phyloP scores from a whole-genome alignment of 1,140 invertebrate species.

The Drosophila teissieri region DNA sequence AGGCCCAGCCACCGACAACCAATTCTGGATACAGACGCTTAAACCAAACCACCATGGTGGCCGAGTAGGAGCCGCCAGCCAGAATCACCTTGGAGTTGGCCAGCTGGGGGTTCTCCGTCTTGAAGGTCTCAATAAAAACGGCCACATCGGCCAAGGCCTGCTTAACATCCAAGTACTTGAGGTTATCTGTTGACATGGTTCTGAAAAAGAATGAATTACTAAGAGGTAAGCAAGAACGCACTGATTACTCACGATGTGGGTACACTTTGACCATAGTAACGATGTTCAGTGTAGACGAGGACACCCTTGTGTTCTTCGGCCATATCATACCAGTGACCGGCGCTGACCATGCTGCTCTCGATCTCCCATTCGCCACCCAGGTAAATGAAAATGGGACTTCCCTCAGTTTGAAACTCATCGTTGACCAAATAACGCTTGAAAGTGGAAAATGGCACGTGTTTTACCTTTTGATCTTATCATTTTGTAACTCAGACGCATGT shows the following conservation, averaged over 20 bases:
- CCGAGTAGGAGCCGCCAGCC: constrained; percentile 92
- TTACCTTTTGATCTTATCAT: not conserved
- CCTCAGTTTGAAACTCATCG: constrained; percentile 70
- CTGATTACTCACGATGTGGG: constrained; percentile 86
- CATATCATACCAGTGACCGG: constrained; percentile 86
- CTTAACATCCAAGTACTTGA: constrained; percentile 88
- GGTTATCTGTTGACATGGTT: constrained; percentile 86
- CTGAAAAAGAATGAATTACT: constrained; percentile 67
- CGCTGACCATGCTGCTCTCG: constrained; percentile 80
- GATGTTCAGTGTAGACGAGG: constrained; percentile 90
- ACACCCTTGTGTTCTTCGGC: constrained; percentile 87
- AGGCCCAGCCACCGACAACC: constrained; percentile 89
- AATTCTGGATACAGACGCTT: constrained; percentile 91
- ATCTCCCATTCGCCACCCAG: constrained; percentile 89
- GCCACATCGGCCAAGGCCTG: constrained; percentile 91
- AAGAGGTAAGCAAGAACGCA: too few relatives aligned
- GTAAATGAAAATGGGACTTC: constrained; percentile 89
- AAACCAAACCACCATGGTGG: constrained; percentile 91
- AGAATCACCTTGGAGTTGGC: constrained; percentile 86
- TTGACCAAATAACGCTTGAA: constrained; percentile 76
- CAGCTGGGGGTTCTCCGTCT: constrained; percentile 84
- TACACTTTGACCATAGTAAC: constrained; percentile 92
- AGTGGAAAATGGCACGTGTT: too few relatives aligned
- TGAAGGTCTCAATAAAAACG: constrained; percentile 87
- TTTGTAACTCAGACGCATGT: not conserved